These are phyloP conservation scores for Eumeta japonica DNA, from an alignment of 1,140 invertebrate genomes.

Conservation along the genomic window DNA sequence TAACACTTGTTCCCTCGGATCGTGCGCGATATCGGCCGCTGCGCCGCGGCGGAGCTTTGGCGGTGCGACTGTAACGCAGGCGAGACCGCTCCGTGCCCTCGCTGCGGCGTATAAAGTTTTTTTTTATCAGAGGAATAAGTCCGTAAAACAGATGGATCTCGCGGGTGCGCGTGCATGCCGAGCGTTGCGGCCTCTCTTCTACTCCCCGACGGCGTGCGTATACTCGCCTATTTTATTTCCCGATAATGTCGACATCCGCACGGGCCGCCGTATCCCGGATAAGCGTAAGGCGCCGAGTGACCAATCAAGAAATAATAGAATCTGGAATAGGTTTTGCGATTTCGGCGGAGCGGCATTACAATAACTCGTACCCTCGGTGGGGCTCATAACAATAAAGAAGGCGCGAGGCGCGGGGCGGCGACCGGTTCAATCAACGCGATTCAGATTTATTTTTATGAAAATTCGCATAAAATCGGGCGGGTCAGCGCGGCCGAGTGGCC, in stretches of 20 bases:
- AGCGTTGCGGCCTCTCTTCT: too few relatives aligned
- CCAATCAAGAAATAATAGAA: too few relatives aligned
- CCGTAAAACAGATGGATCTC: too few relatives aligned
- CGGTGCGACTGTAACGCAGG: constrained; percentile 24
- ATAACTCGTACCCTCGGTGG: constrained; percentile 50
- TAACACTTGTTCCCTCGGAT: constrained; percentile 41
- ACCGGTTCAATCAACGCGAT: constrained; percentile 53
- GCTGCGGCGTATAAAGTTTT: too few relatives aligned
- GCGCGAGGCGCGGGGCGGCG: constrained; percentile 39
- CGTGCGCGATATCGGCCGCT: constrained; percentile 20
- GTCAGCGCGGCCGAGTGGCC: constrained; percentile 36
- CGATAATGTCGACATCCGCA: too few relatives aligned
- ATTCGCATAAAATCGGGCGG: constrained; percentile 54
- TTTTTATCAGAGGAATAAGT: too few relatives aligned
- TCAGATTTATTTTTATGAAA: constrained; percentile 59
- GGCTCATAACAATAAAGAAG: constrained; percentile 57
- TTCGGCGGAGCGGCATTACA: constrained; percentile 46
- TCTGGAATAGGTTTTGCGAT: constrained; percentile 17
- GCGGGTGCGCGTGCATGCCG: too few relatives aligned
- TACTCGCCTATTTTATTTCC: too few relatives aligned
- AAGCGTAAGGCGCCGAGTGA: too few relatives aligned
- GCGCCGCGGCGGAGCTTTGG: constrained; percentile 17
- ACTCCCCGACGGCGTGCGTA: too few relatives aligned
- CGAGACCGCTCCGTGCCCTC: too few relatives aligned
- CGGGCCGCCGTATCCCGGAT: too few relatives aligned